Conservation (phyloP, 2,888 invertebrate genomes). For the Pseudanteris insignis region DNA sequence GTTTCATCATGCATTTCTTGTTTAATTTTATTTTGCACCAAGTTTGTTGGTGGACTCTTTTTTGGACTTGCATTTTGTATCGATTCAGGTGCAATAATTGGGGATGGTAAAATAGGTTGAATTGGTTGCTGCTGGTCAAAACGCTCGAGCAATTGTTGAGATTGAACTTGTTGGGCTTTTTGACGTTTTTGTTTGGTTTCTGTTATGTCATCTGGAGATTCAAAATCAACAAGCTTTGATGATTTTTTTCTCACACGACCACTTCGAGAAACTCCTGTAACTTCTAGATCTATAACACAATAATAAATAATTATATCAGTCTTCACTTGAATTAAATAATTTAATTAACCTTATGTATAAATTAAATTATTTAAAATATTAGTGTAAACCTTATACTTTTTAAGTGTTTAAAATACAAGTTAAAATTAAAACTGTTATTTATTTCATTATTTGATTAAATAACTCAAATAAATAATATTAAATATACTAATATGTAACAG, state of each 20-base stretch:
- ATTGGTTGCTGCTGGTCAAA: conserved; percentile 55
- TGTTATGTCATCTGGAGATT: conserved; percentile 84
- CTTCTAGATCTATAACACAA: conserved; percentile 78
- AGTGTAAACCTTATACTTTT: too few relatives aligned
- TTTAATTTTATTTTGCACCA: conserved; percentile 48
- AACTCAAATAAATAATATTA: too few relatives aligned
- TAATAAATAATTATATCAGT: too few relatives aligned
- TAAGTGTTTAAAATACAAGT: too few relatives aligned
- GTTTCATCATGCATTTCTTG: conserved; percentile 60
- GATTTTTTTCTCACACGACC: conserved; percentile 94
- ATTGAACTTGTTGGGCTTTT: conserved; percentile 58
- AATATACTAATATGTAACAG: too few relatives aligned
- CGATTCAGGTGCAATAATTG: conserved; percentile 2
- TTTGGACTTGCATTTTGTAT: conserved; percentile 46
- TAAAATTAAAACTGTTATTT: too few relatives aligned
- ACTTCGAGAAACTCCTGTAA: conserved; percentile 87
- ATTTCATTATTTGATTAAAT: too few relatives aligned
- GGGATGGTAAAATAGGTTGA: conserved; percentile 16
- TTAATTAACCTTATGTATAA: too few relatives aligned
- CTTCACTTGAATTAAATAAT: too few relatives aligned
- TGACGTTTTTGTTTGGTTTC: conserved; percentile 71
- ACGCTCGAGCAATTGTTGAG: conserved; percentile 59
- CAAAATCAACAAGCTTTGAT: conserved; percentile 92
- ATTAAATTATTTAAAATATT: too few relatives aligned
- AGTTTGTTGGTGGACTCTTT: conserved; percentile 52